phyloP scores from a whole-genome alignment of 2,797 vertebrate species.

The Eleutherodactylus coqui region DNA sequence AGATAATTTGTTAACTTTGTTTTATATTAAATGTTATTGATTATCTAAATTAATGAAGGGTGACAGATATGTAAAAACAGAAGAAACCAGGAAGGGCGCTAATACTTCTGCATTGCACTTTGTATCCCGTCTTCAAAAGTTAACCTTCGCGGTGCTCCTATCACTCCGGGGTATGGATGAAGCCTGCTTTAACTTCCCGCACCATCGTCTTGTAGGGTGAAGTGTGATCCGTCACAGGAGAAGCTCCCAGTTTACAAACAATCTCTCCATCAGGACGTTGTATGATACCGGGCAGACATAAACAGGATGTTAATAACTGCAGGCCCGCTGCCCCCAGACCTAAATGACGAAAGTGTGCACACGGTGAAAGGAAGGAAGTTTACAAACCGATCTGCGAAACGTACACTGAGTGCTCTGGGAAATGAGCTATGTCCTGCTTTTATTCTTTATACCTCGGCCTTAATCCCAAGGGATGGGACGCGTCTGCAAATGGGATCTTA shows the following conservation, averaged over 20 bases:
- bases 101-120: too few species aligned
- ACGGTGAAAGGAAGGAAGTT: slow-evolving; percentile 79
- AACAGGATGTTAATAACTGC: slow-evolving; percentile 77
- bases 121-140: too few species aligned
- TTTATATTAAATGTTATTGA: too few species aligned
- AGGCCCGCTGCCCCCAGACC: slow-evolving; percentile 42
- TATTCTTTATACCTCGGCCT: slow-evolving; percentile 74
- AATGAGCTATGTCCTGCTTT: slow-evolving; percentile 82
- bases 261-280: background rate
- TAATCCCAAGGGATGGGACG: slow-evolving; percentile 70
- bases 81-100: too few species aligned
- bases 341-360: slow-evolving; percentile 76
- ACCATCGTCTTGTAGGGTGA: background rate
- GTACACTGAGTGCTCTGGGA: slow-evolving; percentile 72
- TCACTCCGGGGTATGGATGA: background rate
- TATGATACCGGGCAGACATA: slow-evolving; percentile 64
- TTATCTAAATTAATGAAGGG: too few species aligned
- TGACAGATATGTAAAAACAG: too few species aligned
- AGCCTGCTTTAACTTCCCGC: background rate
- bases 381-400: slow-evolving; percentile 72
- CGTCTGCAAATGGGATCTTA: slow-evolving; percentile 71
- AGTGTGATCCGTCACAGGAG: background rate
- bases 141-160: too few species aligned
- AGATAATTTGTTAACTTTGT: too few species aligned
- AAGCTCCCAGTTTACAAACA: background rate